A percentile compares a stretch with the other conserved stretches of the same genome.
Conservation (phyloP, 2,888 invertebrate genomes). For the Geotrupes spiniger region DNA sequence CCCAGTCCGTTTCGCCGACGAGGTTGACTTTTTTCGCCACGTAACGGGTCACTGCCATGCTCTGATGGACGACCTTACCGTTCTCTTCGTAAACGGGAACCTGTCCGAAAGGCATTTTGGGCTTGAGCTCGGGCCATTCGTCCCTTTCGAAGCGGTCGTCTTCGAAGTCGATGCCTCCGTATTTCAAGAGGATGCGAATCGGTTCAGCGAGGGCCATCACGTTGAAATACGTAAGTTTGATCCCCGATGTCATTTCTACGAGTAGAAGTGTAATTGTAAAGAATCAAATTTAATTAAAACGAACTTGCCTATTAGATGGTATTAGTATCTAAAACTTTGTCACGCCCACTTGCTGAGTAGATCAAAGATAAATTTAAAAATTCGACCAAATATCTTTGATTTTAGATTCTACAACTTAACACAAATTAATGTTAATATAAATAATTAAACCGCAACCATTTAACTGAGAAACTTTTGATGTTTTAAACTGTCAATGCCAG, state of each 20-base stretch:
- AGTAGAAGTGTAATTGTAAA: too few species aligned
- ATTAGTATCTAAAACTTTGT: too few species aligned
- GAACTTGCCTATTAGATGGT: too few species aligned
- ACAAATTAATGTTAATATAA: too few species aligned
- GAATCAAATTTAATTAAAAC: too few species aligned
- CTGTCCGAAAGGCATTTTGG: conserved; percentile 61
- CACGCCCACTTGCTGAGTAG: too few species aligned
- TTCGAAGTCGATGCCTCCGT: conserved; percentile 60
- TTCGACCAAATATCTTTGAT: too few species aligned
- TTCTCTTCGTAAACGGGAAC: conserved; percentile 62
- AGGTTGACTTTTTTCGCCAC: conserved; percentile 60
- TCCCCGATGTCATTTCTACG: conserved; percentile 46
- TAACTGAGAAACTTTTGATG: too few species aligned
- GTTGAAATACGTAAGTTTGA: conserved; percentile 62
- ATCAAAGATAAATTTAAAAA: too few species aligned
- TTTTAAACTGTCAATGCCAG: too few species aligned
- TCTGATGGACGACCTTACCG: conserved; percentile 61
- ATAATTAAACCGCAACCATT: too few species aligned
- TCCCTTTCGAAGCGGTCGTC: conserved; percentile 54
- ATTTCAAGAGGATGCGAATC: conserved; percentile 60
- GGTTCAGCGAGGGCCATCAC: conserved; percentile 63
- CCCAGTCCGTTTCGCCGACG: conserved; percentile 56
- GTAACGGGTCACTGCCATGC: conserved; percentile 60
- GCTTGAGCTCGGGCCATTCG: conserved; percentile 39
- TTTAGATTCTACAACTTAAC: too few species aligned